Evolutionary conservation across 1,140 invertebrate species (phyloP).

Genomic region (Pygmarrhopalites habei): DNA sequence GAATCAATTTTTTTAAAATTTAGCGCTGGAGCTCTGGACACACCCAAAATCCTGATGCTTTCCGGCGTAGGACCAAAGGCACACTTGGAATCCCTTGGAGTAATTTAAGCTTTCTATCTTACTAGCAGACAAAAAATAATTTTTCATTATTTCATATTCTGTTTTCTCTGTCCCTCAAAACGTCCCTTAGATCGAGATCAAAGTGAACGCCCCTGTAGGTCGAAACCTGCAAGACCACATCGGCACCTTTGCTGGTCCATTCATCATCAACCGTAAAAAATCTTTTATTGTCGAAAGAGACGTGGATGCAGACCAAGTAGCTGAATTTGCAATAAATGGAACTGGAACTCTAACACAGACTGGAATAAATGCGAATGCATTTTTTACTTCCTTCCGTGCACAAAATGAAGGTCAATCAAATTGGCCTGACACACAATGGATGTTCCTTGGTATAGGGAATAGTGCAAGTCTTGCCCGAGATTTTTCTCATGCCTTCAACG

Average conservation of each 20-base stretch:
- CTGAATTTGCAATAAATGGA: constrained; percentile 29
- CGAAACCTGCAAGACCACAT: constrained; percentile 38
- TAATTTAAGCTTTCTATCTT: background rate
- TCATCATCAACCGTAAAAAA: constrained; percentile 27
- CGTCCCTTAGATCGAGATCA: constrained; percentile 22
- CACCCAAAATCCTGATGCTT: constrained; percentile 33
- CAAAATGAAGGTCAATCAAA: constrained; percentile 22
- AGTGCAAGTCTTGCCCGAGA: constrained; percentile 12
- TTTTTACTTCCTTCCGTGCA: constrained; percentile 32
- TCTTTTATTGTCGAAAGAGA: constrained; percentile 35
- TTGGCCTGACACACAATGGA: constrained; percentile 39
- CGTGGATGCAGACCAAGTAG: constrained; percentile 11
- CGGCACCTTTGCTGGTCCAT: constrained; percentile 37
- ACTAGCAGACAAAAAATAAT: constrained; percentile 6
- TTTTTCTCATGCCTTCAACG: constrained; percentile 33
- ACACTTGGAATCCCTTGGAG: constrained; percentile 24
- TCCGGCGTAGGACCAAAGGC: constrained; percentile 26
- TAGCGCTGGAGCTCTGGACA: constrained; percentile 33
- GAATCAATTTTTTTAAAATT: no score
- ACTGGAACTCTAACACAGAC: constrained; percentile 29
- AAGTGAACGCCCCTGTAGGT: constrained; percentile 32
- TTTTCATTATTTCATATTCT: background rate
- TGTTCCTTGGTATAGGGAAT: constrained; percentile 34
- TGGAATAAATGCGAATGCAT: constrained; percentile 35
- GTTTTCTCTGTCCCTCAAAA: no score